These are phyloP conservation scores for Mythimna lalbum DNA, from an alignment of 2,888 invertebrate species.

Conservation along the genomic window DNA sequence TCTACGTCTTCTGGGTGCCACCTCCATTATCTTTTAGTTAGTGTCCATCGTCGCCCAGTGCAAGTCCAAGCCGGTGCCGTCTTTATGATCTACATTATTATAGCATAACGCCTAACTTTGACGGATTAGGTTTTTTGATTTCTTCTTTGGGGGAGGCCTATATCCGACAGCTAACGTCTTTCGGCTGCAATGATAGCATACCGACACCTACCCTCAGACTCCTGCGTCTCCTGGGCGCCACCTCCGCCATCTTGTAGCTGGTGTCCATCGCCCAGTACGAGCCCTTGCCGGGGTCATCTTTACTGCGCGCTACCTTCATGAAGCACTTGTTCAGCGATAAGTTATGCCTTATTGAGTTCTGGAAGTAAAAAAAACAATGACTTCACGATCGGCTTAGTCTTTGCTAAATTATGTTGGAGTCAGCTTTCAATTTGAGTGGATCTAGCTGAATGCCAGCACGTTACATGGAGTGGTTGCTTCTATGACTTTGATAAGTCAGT, in stretches of 20 bases:
- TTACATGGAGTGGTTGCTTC: too few species aligned
- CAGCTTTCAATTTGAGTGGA: too few species aligned
- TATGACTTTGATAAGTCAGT: too few species aligned
- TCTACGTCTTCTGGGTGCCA: too few species aligned
- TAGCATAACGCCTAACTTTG: constrained; percentile 77
- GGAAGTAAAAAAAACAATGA: constrained; percentile 73
- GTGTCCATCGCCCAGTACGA: constrained; percentile 92
- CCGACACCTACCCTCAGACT: constrained; percentile 83
- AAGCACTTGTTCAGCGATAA: constrained; percentile 94
- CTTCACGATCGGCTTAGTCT: too few species aligned
- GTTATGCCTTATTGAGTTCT: constrained; percentile 94
- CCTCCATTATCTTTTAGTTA: too few species aligned
- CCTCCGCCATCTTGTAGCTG: constrained; percentile 89
- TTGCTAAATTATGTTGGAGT: too few species aligned
- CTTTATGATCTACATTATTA: neutral
- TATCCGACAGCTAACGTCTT: too few species aligned
- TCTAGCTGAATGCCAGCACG: too few species aligned
- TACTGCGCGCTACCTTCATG: constrained; percentile 93
- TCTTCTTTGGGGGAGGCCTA: too few species aligned
- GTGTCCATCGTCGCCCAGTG: neutral
- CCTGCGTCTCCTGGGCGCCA: constrained; percentile 87
- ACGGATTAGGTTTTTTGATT: too few species aligned
- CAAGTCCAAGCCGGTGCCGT: neutral
- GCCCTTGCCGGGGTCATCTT: constrained; percentile 94
- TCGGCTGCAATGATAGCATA: too few species aligned